Conservation (phyloP, 2,113 vertebrate species). For the Scopus umbretta region DNA sequence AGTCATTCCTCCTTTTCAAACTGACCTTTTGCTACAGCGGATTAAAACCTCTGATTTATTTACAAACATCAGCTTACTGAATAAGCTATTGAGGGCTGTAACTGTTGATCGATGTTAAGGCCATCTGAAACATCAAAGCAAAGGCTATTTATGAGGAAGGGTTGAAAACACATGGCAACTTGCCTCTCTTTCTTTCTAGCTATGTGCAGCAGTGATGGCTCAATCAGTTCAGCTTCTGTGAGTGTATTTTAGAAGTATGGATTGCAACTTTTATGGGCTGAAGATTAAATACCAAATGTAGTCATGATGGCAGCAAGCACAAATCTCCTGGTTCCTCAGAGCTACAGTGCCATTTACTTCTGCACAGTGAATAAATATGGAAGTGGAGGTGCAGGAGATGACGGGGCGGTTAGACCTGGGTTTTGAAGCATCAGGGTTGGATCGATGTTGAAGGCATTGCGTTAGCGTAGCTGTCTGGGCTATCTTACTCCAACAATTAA, state of each 20-base stretch:
- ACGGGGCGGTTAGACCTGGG: background rate
- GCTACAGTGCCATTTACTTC: background rate
- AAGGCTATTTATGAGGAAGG: background rate
- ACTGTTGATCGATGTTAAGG: background rate
- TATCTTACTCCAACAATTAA: background rate
- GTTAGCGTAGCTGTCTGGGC: background rate
- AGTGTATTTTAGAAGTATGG: background rate
- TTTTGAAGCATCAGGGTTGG: background rate
- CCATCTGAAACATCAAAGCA: constrained; percentile 6
- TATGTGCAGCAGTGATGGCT: background rate
- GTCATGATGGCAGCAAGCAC: background rate
- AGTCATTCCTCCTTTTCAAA: background rate
- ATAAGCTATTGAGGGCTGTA: background rate
- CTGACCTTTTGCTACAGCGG: background rate
- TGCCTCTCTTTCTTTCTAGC: background rate
- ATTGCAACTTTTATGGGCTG: background rate
- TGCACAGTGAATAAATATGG: background rate
- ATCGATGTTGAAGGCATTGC: background rate
- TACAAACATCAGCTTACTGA: constrained; percentile 2
- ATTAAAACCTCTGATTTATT: constrained; percentile 6
- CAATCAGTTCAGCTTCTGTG: background rate
- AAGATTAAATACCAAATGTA: background rate
- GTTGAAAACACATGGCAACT: background rate
- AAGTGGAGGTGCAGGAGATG: background rate
- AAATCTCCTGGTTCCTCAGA: constrained; percentile 18